Conservation (phyloP, 2,888 invertebrate genomes). For the Drosophila nigricruria region DNA sequence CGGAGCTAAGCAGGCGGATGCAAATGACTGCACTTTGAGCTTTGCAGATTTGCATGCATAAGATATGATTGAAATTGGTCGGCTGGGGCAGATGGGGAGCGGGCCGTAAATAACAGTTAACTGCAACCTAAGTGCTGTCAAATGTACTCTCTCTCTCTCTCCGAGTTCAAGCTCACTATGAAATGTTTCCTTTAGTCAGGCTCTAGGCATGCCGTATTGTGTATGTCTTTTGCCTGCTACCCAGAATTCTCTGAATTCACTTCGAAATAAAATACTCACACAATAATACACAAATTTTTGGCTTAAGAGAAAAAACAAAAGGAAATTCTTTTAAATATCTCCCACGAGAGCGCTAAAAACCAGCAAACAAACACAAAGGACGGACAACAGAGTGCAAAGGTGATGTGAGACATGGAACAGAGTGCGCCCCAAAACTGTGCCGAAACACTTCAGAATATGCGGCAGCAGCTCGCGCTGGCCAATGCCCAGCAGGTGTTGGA, state of each 20-base stretch:
- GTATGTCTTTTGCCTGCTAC: background rate
- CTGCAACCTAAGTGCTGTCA: conserved; percentile 3
- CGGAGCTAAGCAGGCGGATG: background rate
- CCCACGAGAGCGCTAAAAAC: too few relatives aligned
- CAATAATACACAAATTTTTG: conserved; percentile 5
- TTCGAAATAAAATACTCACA: conserved; percentile 4
- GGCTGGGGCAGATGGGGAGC: background rate
- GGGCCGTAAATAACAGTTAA: conserved; percentile 9
- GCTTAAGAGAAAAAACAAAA: background rate
- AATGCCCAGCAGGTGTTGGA: conserved; percentile 35
- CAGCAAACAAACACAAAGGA: background rate
- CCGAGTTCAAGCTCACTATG: background rate
- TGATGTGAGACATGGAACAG: conserved; percentile 13
- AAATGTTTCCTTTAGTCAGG: background rate
- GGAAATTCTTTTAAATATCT: background rate
- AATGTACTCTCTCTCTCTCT: background rate
- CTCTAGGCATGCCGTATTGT: conserved; percentile 10
- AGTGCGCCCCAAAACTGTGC: conserved; percentile 10
- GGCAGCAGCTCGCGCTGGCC: conserved; percentile 46
- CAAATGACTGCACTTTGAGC: conserved; percentile 54
- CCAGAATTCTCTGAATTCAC: conserved; percentile 1
- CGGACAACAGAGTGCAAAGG: background rate
- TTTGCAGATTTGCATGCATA: conserved; percentile 66
- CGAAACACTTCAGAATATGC: conserved; percentile 26
- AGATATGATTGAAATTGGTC: conserved; percentile 45